Conservation (phyloP, 2,888 invertebrate species). For the Anticlea derivata region DNA sequence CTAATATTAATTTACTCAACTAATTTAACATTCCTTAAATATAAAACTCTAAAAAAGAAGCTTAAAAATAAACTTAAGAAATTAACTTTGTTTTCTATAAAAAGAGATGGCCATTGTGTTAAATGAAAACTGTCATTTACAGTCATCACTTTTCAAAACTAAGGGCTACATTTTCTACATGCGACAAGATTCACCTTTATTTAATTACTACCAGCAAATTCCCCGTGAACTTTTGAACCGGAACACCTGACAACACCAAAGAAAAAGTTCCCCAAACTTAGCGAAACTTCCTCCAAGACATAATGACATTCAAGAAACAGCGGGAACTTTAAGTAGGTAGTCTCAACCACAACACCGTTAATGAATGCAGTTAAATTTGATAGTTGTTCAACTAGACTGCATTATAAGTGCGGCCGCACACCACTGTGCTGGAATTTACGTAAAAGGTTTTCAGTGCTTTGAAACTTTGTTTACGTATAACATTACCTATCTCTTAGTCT, state of each 20-base stretch:
- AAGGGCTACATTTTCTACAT: too few relatives aligned
- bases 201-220: too few relatives aligned
- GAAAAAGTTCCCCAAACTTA: conserved; percentile 12
- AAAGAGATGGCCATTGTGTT: too few relatives aligned
- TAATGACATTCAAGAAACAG: conserved; percentile 24
- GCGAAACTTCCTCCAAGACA: conserved; percentile 7
- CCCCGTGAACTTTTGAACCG: not conserved
- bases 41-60: too few relatives aligned
- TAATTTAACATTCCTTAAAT: too few relatives aligned
- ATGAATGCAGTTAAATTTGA: conserved; percentile 31
- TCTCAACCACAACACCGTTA: conserved; percentile 23
- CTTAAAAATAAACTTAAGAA: too few relatives aligned
- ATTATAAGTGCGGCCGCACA: conserved; percentile 13
- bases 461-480: not conserved
- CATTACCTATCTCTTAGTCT: too few relatives aligned
- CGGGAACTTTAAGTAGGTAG: conserved; percentile 22
- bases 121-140: too few relatives aligned
- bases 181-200: too few relatives aligned
- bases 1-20: too few relatives aligned
- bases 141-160: too few relatives aligned
- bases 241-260: conserved; percentile 12
- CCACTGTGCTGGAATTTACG: not conserved
- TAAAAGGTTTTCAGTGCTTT: not conserved
- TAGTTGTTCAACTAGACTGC: conserved; percentile 25
- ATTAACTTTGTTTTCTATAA: too few relatives aligned